Base-by-base conservation (phyloP, 2,888 invertebrate genomes). In the Scelioninae gen. 2 region DNA sequence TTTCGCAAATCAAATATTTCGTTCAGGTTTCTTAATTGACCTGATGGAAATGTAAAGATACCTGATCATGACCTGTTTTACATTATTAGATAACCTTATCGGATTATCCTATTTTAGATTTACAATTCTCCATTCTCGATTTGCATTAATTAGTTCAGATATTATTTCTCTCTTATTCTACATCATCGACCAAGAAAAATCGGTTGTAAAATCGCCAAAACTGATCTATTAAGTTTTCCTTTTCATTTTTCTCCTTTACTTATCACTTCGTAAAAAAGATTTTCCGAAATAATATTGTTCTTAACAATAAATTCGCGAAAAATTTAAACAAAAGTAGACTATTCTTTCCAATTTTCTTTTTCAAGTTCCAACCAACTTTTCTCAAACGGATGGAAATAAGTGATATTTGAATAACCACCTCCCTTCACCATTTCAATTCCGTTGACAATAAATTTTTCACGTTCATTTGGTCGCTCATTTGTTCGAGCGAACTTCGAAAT, bases 141-240 rank as follows among this genome's bases (percentile, higher is more conserved):
- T 60, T 60, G 46, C 60, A 46, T 60, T 48, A 60, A 60, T 60
- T 60, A 60, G 46, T 11, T 37, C 60, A 46, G 46, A 46, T 60
- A 60, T 46, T 60, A 60, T 48, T 46, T 37, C 60, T 37, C 37
- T 37, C 25, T 5, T 11, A 35, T 43, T 33, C 37, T 37, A 28
- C 46, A 46, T 15, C 5, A 7, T 25, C 16, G 46, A 37, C 46
- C 37, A 46, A 22, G 60, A 60, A 37, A 43, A 46, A 58, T 45
- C 19, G 35, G 46, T 48, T 61, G 16, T 25, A 50, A 41, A n/a
- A n/a, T n/a, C n/a, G n/a, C n/a, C n/a, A n/a, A n/a, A n/a, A n/a
- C 22, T 22, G 3, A 5, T 22, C 22, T 22, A 5, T 22, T 22
- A 22, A 4, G 10, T 31, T 31, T 31, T 31, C 9, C 7, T 9